Percentiles rank a stretch among this genome's conserved stretches.
Conservation (phyloP, 2,113 vertebrate species). For the Scalopus aquaticus region DNA sequence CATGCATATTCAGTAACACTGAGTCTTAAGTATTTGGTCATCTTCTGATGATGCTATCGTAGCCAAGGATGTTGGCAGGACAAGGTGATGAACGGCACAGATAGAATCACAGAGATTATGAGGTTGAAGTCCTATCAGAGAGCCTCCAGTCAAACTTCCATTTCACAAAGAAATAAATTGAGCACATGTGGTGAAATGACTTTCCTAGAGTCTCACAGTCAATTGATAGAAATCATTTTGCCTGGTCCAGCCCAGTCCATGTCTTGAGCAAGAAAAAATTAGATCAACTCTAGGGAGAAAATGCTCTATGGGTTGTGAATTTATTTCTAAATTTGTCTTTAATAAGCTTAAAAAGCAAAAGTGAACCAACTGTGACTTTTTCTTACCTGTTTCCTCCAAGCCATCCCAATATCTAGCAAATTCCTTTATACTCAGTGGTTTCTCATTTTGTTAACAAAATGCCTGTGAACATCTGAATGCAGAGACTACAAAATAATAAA, state of each 20-base stretch:
- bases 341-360: not conserved
- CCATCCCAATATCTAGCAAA: not conserved
- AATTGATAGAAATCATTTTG: not conserved
- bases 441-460: not conserved
- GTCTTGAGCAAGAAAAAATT: not conserved
- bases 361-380: not conserved
- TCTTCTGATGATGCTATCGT: not conserved
- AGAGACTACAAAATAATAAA: not conserved
- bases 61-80: not conserved
- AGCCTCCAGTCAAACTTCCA: not conserved
- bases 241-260: not conserved
- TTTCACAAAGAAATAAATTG: not conserved
- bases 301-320: not conserved
- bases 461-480: not conserved
- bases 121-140: not conserved
- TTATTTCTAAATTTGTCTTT: not conserved
- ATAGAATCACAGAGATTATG: not conserved
- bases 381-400: not conserved
- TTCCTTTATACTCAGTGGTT: not conserved
- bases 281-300: not conserved
- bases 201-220: not conserved
- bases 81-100: not conserved
- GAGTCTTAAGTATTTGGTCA: not conserved
- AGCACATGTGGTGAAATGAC: not conserved
- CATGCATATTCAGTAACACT: not conserved